These are phyloP conservation scores for Metridium senile DNA, from an alignment of 92 coral and sea anemone species.

Conservation along the genomic window DNA sequence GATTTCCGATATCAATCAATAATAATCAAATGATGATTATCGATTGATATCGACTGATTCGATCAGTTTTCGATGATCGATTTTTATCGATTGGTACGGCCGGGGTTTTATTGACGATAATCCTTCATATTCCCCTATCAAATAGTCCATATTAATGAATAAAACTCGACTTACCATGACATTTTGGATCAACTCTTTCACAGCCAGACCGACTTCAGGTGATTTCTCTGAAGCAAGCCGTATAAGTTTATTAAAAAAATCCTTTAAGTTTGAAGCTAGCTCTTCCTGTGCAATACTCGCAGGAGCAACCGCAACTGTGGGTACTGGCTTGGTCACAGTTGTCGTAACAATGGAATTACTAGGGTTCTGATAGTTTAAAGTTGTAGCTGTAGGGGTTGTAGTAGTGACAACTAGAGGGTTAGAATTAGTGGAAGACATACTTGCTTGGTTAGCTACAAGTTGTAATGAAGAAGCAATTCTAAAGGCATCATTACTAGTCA, in stretches of 20 bases:
- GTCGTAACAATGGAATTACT: constrained; percentile 18
- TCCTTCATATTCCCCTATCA: too few relatives aligned
- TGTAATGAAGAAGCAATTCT: constrained; percentile 37
- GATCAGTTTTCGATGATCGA: too few relatives aligned
- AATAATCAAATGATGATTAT: too few relatives aligned
- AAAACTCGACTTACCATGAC: constrained; percentile 99
- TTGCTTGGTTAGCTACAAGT: constrained; percentile 34
- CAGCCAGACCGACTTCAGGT: constrained; percentile 92
- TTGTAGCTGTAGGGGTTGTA: constrained; percentile 12
- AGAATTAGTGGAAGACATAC: constrained; percentile 5
- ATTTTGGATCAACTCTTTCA: constrained; percentile 87
- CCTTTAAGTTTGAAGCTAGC: constrained; percentile 84
- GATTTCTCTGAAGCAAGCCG: constrained; percentile 95
- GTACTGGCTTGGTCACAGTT: constrained; percentile 1
- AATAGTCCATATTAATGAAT: too few relatives aligned
- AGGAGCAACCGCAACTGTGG: constrained; percentile 5
- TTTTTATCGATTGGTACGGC: too few relatives aligned
- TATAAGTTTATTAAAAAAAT: constrained; percentile 85
- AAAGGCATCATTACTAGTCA: constrained; percentile 37
- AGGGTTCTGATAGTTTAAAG: constrained; percentile 20
- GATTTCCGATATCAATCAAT: too few relatives aligned
- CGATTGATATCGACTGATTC: too few relatives aligned
- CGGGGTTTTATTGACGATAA: too few relatives aligned
- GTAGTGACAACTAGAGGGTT: constrained; percentile 4
- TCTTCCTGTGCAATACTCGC: constrained; percentile 57